Percentiles rank a stretch among this genome's conserved stretches.
phyloP scores from a whole-genome alignment of 2,888 invertebrate species.

The Theretra japonica region DNA sequence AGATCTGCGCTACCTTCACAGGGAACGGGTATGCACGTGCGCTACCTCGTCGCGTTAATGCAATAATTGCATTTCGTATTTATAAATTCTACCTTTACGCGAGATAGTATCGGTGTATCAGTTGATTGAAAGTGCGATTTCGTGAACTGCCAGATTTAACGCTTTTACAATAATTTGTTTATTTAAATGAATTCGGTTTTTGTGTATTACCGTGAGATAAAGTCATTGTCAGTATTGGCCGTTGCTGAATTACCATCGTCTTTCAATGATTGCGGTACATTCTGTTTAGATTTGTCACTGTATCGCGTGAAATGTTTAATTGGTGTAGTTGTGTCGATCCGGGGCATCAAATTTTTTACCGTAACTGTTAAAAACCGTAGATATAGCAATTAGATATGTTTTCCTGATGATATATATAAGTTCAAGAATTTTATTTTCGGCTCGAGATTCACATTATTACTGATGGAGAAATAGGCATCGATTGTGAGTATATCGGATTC shows the following conservation, averaged over 20 bases:
- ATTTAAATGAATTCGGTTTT: background rate
- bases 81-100: background rate
- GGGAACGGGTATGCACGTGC: background rate
- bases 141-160: background rate
- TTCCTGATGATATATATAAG: too few species aligned
- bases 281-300: background rate
- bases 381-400: background rate
- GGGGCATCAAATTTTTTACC: background rate
- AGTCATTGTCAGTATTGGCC: constrained; percentile 5
- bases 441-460: too few species aligned
- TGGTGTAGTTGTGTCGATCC: background rate
- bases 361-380: background rate
- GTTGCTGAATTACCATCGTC: background rate
- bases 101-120: background rate
- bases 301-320: background rate
- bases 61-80: background rate
- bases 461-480: too few species aligned
- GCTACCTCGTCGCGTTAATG: background rate
- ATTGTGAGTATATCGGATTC: too few species aligned
- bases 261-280: background rate
- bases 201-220: background rate
- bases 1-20: background rate
- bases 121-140: background rate
- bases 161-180: background rate
- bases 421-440: too few species aligned